Base-by-base conservation (phyloP, 2,797 vertebrate genomes). In the Merluccius polli region DNA sequence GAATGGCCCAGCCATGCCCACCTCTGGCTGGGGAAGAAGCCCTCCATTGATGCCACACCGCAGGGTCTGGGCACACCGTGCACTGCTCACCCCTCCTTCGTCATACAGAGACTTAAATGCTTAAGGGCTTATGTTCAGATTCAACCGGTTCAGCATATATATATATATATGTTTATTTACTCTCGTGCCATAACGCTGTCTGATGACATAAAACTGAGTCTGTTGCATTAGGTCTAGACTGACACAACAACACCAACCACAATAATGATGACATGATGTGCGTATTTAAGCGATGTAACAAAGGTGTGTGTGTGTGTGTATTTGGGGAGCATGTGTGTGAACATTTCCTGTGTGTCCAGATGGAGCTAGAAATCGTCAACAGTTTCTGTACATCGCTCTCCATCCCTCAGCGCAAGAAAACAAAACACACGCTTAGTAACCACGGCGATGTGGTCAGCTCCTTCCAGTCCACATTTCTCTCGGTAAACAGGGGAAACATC, bases 401-500 rank as follows among this genome's bases (percentile, higher is more conserved):
- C 52, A n/a, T 59, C 21, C n/a, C 21, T 9, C 21, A 11, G 10
- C 13, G 13, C 15, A 69, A 77, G 78, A 85, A 86, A 89, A 30
- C 11, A 13, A 59, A 7, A 3, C 11, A 89, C 77, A 71, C 15
- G 38, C 1, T 44, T n/a, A 83, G 79, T 87, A 89, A 88, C 87
- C 80, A 87, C 63, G 24, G 73, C 70, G 79, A 73, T 36, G 78
- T 38, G 79, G 38, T 76, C n/a, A 12, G 83, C 12, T 1, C 72
- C 21, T 21, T 76, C 27, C 24, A 13, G 74, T 80, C 76, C 73
- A 52, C 77, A 27, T 77, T 83, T 81, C 74, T 68, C 12, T 67
- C 41, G 13, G 65, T 15, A 52, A 68, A 79, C 75, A 73, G 71
- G 59, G 69, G 71, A 83, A 79, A 81, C 68, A 73, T 82, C 83